A percentile compares a stretch with the other conserved stretches of the same genome.
phyloP scores from a whole-genome alignment of 1,140 invertebrate species.

The Anastrepha ludens region DNA sequence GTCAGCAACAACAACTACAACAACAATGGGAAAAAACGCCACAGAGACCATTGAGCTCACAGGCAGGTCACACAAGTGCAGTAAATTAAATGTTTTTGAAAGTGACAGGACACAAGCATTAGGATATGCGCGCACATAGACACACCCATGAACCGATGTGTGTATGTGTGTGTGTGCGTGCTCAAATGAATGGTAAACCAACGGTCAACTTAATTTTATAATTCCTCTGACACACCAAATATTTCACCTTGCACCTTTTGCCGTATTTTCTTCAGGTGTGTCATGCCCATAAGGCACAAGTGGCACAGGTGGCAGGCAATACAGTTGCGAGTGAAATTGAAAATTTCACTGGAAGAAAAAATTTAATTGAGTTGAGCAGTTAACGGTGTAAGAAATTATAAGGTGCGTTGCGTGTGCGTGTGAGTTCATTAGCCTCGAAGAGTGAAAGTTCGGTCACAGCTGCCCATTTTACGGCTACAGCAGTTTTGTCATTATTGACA shows the following conservation, averaged over 20 bases:
- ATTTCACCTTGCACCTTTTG: conserved; percentile 12
- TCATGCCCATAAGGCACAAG: conserved; percentile 35
- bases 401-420: too few relatives aligned
- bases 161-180: not conserved
- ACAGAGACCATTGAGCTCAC: not conserved
- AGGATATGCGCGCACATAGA: not conserved
- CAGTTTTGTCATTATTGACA: conserved; percentile 50
- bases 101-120: conserved; percentile 44
- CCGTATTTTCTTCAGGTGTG: conserved; percentile 11
- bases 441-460: conserved; percentile 38
- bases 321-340: not conserved
- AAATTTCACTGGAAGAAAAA: not conserved
- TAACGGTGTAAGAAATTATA: not conserved
- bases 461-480: not conserved
- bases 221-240: conserved; percentile 44
- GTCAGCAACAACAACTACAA: not conserved
- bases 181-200: not conserved
- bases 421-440: conserved; percentile 41
- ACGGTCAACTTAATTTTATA: conserved; percentile 47
- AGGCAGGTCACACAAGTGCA: not conserved
- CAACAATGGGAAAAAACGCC: not conserved
- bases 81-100: conserved; percentile 46
- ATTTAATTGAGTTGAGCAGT: conserved; percentile 28
- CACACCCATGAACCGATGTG: not conserved
- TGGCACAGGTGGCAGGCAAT: conserved; percentile 14